Base-by-base conservation (phyloP, 2,888 invertebrate species). In the Chaetogeoica ovagalla region DNA sequence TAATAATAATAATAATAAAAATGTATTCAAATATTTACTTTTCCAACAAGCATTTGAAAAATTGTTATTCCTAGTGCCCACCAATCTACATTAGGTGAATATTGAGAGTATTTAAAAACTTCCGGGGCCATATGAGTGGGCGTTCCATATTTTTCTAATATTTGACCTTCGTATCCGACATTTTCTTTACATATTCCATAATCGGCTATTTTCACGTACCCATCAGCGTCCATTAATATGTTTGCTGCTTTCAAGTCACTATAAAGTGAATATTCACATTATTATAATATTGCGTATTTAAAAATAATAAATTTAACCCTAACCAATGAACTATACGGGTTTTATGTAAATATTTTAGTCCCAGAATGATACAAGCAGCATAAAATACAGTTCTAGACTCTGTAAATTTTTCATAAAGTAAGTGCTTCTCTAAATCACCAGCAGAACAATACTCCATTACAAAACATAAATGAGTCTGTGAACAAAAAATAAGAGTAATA, bases 371-470 rank as follows among this genome's bases (percentile, higher is more conserved):
- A 88, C 99, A 99, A 83, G 98, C 97, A 82, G 98, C 97, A 89
- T 99, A 99, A 89, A 99, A 99, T 72, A 98, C 97, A 84, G 98
- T 96, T 82, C 99, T 90, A 23, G 96, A 95, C 88, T 99, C 99
- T 82, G 93, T 92, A 88, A 99, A 99, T 63, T 98, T 98, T 87
- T 99, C 98, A 66, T 97, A 96, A 87, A 99, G 99, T 85, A 99
- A 99, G 88, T 99, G 99, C 96, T 99, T 98, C 99, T 99, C 99
- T 83, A 99, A 91, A 88, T 98, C 98, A 79, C 98, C 98, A 82
- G 98, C 98, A 84, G 97, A 97, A 71, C 98, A 97, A 88, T 99
- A 99, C 87, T 99, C 99, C 98, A 99, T 95, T 66, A 99, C 98
- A 89, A 99, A 99, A 88, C 98, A 98, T 66, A 99, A 98, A 88